phyloP scores from a whole-genome alignment of 2,113 vertebrate genomes.

The Drymodes brunneopygia region DNA sequence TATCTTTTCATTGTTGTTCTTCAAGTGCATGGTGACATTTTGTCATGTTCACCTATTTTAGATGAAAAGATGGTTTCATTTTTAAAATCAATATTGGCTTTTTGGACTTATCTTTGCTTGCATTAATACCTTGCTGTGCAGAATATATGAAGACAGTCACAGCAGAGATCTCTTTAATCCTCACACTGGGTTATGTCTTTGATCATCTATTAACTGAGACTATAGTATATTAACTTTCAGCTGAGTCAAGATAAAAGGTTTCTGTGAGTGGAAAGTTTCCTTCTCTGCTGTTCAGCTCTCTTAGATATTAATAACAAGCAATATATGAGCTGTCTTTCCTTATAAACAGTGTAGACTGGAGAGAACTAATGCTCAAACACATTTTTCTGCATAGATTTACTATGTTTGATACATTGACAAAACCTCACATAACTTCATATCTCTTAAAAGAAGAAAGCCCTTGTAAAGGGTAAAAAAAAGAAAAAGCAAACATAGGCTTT shows the following conservation, averaged over 20 bases:
- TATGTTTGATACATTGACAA: slow-evolving; percentile 22
- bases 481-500: not conserved
- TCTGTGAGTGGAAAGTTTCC: slow-evolving; percentile 32
- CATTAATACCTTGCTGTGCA: slow-evolving; percentile 42
- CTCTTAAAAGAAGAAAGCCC: slow-evolving; percentile 6
- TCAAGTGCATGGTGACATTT: slow-evolving; percentile 56
- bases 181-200: slow-evolving; percentile 53
- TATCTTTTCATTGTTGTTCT: slow-evolving; percentile 53
- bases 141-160: slow-evolving; percentile 23
- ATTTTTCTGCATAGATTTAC: slow-evolving; percentile 15
- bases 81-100: slow-evolving; percentile 65
- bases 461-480: not conserved
- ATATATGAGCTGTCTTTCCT: slow-evolving; percentile 46
- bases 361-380: slow-evolving; percentile 29
- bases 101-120: slow-evolving; percentile 52
- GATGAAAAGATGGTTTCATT: slow-evolving; percentile 63
- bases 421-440: not conserved
- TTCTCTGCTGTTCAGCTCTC: slow-evolving; percentile 33
- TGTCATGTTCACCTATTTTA: slow-evolving; percentile 53
- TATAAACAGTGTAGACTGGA: slow-evolving; percentile 39
- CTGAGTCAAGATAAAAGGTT: slow-evolving; percentile 51
- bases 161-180: slow-evolving; percentile 48
- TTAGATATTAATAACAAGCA: slow-evolving; percentile 51
- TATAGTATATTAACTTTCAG: slow-evolving; percentile 57
- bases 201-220: slow-evolving; percentile 65